Evolutionary conservation across 2,113 vertebrate species (phyloP), one percentile per base, ranked within the genome.

Genomic region (Sinosuthora webbiana): DNA sequence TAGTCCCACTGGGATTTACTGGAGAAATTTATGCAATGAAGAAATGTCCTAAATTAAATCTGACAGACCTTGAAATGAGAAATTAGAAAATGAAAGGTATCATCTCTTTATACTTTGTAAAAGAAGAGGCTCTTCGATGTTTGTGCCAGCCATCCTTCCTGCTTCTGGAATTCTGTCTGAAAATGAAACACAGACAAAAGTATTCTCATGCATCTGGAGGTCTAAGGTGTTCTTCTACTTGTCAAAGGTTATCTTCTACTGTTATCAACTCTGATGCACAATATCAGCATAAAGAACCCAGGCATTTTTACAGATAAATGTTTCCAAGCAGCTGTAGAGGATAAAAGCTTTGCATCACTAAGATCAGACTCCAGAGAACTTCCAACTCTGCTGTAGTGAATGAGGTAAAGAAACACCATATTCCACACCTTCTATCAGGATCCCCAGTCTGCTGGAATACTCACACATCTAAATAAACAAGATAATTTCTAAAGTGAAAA

Each of bases 91-190:
- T 31, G 6, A 41, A 70, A 57, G 53, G 5, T 17, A n/a, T 97
- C 90, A 98, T 96, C 96, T 97, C 42, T 86, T 96, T 59, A 50
- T 37, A 9, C 69, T 74, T 11, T 75, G 91, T 64, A 96, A 89
- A 83, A 89, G 39, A 28, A 80, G 85, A 42, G 76, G 70, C 35
- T 97, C 96, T 93, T 96, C 62, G 0, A 42, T 20, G 31, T 35
- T 55, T 0, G 8, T n/a, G 19, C 90, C 88, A 37, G 49, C 79
- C 68, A 50, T 69, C 27, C 39, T 81, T 73, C 93, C 94, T 31
- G 74, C 80, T 42, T 95, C 94, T 82, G 83, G 83, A 93, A 78
- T 86, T 69, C 82, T 73, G 67, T 59, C 98, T 98, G 96, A 73
- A 97, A 97, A 42, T 14, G 30, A 96, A 93, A 93, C 45, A 91